Evolutionary conservation across 2,113 vertebrate genomes (phyloP), one percentile per base, ranked within the genome.

Genomic region (Chunga burmeisteri): DNA sequence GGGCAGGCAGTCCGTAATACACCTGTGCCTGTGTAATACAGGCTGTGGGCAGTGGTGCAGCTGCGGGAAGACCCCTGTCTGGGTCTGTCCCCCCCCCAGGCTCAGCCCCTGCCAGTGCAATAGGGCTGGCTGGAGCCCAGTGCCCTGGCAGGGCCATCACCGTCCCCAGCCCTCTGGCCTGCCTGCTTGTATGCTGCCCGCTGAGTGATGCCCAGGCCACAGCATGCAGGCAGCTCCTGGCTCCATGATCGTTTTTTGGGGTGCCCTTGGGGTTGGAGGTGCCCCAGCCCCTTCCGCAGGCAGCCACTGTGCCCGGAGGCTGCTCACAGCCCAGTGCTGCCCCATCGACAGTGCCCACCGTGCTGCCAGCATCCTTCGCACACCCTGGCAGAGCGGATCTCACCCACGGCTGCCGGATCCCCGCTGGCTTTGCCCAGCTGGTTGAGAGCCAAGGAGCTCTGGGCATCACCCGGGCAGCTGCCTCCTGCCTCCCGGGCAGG

Each of bases 21-120:
- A 68, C 10, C 23, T 40, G 32, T 0, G 7, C 19, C 55, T 27
- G 17, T 0, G 9, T 23, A 6, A 81, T 6, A 11, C 13, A 13
- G 81, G 29, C 81, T 83, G n/a, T 3, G 6, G 65, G 65, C 42
- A 47, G 20, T 2, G 20, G 34, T 19, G 32, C 4, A 6, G 42
- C 25, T 0, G 5, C 16, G 21, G 23, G 29, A 9, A 47, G 36
- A 17, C 14, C 23, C n/a, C 67, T 7, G 6, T 36, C n/a, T 0
- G 0, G 46, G 36, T 71, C 55, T 22, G 66, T 46, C 5, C 6
- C 13, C 26, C 9, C 27, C 2, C 7, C 27, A 17, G 18, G 38
- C 61, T n/a, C 30, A 80, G 40, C 23, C 38, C 78, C 25, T 55
- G 78, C 47, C 14, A 4, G 36, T 40, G 36, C 78, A n/a, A 19